These are phyloP conservation scores for Trochalopteron elliotii DNA, from an alignment of 2,113 vertebrate genomes.

Conservation along the genomic window DNA sequence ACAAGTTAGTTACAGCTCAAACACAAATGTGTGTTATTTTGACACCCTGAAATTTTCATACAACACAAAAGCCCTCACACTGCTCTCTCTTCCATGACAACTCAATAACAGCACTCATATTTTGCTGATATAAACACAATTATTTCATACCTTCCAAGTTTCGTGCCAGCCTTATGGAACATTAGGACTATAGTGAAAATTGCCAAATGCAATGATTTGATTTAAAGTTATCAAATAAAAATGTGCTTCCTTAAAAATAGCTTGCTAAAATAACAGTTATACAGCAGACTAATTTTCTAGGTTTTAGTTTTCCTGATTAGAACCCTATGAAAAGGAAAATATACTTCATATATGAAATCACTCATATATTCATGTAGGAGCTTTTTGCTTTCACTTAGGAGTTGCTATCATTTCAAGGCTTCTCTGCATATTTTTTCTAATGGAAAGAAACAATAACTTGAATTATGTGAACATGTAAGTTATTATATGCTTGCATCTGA, in stretches of 20 bases:
- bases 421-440: not conserved
- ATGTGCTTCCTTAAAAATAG: not conserved
- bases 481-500: not conserved
- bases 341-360: not conserved
- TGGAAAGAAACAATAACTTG: not conserved
- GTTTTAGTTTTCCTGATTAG: not conserved
- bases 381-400: not conserved
- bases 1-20: not conserved
- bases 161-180: not conserved
- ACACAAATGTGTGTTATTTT: not conserved
- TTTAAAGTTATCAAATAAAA: not conserved
- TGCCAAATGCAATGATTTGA: not conserved
- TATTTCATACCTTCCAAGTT: not conserved
- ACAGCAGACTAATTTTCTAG: not conserved
- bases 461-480: not conserved
- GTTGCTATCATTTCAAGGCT: not conserved
- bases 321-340: not conserved
- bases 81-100: not conserved
- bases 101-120: not conserved
- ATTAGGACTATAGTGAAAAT: not conserved
- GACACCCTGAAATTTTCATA: not conserved
- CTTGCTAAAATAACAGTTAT: not conserved
- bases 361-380: not conserved
- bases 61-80: not conserved
- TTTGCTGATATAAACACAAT: not conserved